phyloP scores from a whole-genome alignment of 2,888 invertebrate species.

The Cartodere bifasciata region DNA sequence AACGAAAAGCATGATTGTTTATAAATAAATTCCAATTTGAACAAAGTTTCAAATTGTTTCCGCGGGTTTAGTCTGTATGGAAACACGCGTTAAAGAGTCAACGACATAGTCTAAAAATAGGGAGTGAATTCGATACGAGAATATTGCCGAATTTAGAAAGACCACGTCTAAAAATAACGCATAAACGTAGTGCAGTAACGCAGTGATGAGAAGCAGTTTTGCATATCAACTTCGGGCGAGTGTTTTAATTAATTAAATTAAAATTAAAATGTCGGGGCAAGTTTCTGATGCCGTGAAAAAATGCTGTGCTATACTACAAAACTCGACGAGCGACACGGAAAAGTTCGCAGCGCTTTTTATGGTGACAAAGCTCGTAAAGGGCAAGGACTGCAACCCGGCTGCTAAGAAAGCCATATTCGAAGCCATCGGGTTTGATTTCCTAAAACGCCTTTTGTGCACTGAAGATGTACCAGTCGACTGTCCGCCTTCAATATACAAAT shows the following conservation, averaged over 20 bases:
- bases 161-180: constrained; percentile 33
- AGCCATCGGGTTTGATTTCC: constrained; percentile 78
- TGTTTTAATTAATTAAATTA: neutral
- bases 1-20: too few relatives aligned
- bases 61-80: neutral
- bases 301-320: constrained; percentile 68
- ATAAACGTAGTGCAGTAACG: constrained; percentile 20
- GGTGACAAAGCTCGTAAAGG: constrained; percentile 81
- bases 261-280: constrained; percentile 32
- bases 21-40: neutral
- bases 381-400: constrained; percentile 64
- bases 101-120: constrained; percentile 33
- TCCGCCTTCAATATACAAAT: constrained; percentile 80
- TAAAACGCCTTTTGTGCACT: constrained; percentile 66
- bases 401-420: constrained; percentile 68
- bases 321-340: constrained; percentile 74
- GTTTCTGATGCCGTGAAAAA: constrained; percentile 74
- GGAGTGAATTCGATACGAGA: constrained; percentile 27
- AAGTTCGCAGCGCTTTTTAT: constrained; percentile 85
- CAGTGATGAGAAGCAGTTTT: constrained; percentile 15
- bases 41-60: neutral
- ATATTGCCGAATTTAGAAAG: constrained; percentile 35
- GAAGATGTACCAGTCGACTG: constrained; percentile 74
- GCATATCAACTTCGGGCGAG: constrained; percentile 1
- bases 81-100: constrained; percentile 22